These are phyloP conservation scores for Cryptophagus acutangulus DNA, from an alignment of 2,888 invertebrate species.

Conservation along the genomic window DNA sequence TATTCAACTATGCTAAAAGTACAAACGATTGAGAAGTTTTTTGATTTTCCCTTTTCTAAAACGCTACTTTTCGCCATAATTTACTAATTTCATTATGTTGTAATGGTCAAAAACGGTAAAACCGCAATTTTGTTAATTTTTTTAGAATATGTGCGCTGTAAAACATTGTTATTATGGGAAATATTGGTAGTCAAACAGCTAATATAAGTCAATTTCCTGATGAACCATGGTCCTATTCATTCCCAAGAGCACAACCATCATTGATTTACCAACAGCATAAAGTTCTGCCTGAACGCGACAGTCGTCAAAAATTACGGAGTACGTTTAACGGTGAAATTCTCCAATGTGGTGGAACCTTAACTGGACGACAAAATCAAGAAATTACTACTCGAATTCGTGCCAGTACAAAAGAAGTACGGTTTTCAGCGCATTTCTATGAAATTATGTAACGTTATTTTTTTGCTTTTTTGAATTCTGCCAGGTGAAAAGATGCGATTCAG, in stretches of 20 bases:
- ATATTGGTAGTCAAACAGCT: conserved; percentile 44
- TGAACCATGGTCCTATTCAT: conserved; percentile 40
- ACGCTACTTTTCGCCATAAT: too few species aligned
- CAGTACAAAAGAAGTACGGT: conserved; percentile 14
- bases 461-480: conserved; percentile 30
- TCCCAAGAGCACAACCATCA: conserved; percentile 35
- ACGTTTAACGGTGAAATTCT: conserved; percentile 81
- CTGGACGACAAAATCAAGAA: conserved; percentile 54
- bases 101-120: too few species aligned
- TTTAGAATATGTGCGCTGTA: conserved; percentile 6
- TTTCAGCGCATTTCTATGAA: too few species aligned
- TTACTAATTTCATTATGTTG: too few species aligned
- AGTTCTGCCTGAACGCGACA: conserved; percentile 65
- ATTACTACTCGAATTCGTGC: conserved; percentile 14
- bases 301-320: conserved; percentile 60
- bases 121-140: too few species aligned
- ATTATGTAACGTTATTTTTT: conserved; percentile 4
- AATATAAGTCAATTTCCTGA: conserved; percentile 32
- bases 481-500: conserved; percentile 65
- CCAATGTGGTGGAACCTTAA: conserved; percentile 78
- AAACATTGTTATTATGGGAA: conserved; percentile 40
- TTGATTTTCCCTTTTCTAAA: too few species aligned
- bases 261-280: conserved; percentile 35
- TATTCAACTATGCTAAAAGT: too few species aligned
- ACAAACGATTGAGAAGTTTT: too few species aligned